These are phyloP conservation scores for Phyto melanocephala DNA, from an alignment of 2,888 invertebrate species.

Conservation along the genomic window DNA sequence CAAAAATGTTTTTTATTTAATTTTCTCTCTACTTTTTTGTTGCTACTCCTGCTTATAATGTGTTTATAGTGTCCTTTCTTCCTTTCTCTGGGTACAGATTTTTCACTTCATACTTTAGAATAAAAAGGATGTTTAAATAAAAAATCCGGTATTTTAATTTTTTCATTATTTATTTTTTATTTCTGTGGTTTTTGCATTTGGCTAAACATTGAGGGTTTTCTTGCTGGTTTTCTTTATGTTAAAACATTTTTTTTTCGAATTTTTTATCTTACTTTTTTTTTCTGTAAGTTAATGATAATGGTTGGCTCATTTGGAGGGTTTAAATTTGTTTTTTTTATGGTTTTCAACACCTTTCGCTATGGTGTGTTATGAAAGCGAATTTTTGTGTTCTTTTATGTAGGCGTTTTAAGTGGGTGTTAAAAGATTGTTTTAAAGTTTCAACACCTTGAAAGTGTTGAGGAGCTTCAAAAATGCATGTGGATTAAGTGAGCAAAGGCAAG, in stretches of 20 bases:
- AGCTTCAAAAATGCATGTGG: not conserved
- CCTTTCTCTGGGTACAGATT: constrained; percentile 13
- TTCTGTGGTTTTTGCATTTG: constrained; percentile 75
- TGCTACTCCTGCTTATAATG: constrained; percentile 28
- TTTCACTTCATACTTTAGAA: not conserved
- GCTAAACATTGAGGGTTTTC: constrained; percentile 70
- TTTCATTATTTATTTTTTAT: constrained; percentile 61
- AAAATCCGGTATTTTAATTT: constrained; percentile 27
- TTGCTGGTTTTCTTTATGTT: constrained; percentile 43
- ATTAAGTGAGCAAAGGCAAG: too few relatives aligned
- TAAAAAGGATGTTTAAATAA: constrained; percentile 34
- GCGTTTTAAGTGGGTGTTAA: constrained; percentile 59
- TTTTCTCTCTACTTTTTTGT: not conserved
- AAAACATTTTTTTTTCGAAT: constrained; percentile 34
- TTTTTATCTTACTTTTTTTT: constrained; percentile 43
- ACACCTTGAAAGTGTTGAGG: constrained; percentile 48
- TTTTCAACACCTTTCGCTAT: constrained; percentile 50
- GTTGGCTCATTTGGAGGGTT: constrained; percentile 59
- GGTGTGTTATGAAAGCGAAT: not conserved
- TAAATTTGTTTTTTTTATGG: constrained; percentile 54
- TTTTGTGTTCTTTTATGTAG: constrained; percentile 29
- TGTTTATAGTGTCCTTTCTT: constrained; percentile 56
- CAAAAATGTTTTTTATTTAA: not conserved
- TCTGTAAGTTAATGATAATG: constrained; percentile 55
- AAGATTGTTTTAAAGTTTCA: constrained; percentile 61